Conservation (phyloP, 2,113 vertebrate species). For the Carettochelys insculpta region DNA sequence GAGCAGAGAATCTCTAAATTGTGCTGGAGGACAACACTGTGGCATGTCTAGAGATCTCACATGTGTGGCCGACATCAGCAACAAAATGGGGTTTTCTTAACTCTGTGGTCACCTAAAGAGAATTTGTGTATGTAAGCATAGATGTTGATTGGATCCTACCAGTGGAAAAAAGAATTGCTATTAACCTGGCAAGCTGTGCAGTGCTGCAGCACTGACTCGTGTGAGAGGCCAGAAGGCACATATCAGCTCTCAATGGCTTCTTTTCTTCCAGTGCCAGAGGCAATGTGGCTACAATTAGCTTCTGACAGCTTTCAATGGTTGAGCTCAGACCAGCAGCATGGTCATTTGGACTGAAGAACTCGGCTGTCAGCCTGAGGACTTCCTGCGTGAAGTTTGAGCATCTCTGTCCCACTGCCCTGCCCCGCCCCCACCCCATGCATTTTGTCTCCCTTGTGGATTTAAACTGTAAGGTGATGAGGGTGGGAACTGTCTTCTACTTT, state of each 20-base stretch:
- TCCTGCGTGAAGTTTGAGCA: accelerated
- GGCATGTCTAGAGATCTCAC: background rate
- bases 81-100: background rate
- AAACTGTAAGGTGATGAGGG: background rate
- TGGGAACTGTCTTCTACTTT: accelerated
- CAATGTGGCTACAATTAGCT: background rate
- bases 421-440: background rate
- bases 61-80: background rate
- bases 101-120: background rate
- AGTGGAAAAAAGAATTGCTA: background rate
- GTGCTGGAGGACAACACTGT: background rate
- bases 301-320: background rate
- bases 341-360: background rate
- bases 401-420: background rate
- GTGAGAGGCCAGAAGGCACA: background rate
- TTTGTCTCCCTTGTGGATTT: background rate
- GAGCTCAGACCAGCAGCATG: background rate
- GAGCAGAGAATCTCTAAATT: background rate
- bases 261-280: background rate
- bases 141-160: background rate
- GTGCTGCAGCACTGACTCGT: background rate
- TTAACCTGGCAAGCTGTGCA: background rate
- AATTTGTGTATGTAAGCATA: accelerated
- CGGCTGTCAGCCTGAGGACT: background rate
- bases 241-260: background rate